phyloP scores from a whole-genome alignment of 2,888 invertebrate species.

The Cantharis flavilabris region DNA sequence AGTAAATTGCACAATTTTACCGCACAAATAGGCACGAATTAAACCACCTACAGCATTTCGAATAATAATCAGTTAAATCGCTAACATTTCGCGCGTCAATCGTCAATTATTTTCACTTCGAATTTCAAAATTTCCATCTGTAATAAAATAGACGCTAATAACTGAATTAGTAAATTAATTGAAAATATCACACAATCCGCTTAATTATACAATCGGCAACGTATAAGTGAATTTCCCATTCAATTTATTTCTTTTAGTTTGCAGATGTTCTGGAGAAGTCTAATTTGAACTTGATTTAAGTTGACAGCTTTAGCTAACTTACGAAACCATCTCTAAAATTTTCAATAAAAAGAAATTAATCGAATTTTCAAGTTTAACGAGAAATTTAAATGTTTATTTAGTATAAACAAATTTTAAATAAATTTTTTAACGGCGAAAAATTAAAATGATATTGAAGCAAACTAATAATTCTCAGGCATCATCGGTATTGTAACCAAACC shows the following conservation, averaged over 20 bases:
- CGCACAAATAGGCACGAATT: constrained; percentile 9
- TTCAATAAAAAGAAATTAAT: neutral
- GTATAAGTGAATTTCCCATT: constrained; percentile 21
- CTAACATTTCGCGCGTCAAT: neutral
- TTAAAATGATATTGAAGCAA: neutral
- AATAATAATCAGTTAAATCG: neutral
- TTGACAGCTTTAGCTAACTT: constrained; percentile 15
- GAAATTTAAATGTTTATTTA: neutral
- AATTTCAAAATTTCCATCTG: neutral
- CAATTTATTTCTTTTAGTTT: constrained; percentile 24
- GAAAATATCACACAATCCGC: neutral
- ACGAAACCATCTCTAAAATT: neutral
- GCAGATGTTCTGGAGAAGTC: constrained; percentile 19
- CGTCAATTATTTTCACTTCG: neutral
- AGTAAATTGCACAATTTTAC: constrained; percentile 6
- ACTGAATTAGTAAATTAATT: neutral
- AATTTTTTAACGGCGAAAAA: neutral
- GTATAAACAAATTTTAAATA: neutral
- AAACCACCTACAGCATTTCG: neutral
- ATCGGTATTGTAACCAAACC: too few species aligned
- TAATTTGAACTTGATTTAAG: constrained; percentile 23
- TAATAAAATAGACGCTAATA: neutral
- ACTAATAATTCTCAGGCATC: too few species aligned
- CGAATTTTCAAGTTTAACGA: neutral
- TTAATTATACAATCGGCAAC: neutral